Evolutionary conservation across 2,113 vertebrate genomes (phyloP).

Genomic region (Trochalopteron elliotii): DNA sequence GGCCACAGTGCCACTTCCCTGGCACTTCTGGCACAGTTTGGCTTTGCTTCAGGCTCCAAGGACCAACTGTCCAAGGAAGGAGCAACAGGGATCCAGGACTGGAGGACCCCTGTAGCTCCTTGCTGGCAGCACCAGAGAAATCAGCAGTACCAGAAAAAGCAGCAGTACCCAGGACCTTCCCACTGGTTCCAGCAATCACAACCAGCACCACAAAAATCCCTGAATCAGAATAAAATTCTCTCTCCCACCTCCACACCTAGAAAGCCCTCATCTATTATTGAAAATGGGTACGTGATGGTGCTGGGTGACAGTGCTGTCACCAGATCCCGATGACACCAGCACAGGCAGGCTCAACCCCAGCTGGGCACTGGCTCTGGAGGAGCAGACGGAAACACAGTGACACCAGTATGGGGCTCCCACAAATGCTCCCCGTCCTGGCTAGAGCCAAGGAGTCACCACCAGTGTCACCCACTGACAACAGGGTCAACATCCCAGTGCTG

Average conservation of each 20-base stretch:
- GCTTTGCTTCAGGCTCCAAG: not conserved
- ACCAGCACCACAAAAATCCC: not conserved
- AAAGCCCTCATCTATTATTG: not conserved
- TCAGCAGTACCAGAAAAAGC: not conserved
- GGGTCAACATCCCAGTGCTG: not conserved
- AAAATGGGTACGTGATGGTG: not conserved
- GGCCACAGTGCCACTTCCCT: not conserved
- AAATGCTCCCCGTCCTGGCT: accelerated
- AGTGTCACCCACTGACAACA: not conserved
- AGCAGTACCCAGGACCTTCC: not conserved
- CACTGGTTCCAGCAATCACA: not conserved
- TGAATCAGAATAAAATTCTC: not conserved
- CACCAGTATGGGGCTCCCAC: not conserved
- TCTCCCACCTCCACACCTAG: not conserved
- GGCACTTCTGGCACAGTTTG: not conserved
- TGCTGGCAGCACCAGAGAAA: not conserved
- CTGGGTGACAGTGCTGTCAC: not conserved
- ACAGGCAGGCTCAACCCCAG: not conserved
- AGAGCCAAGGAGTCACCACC: not conserved
- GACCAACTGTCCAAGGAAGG: not conserved
- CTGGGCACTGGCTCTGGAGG: not conserved
- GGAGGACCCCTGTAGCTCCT: not conserved
- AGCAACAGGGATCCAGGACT: not conserved
- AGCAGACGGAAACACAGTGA: not conserved
- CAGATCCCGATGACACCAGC: not conserved